A percentile compares a stretch with the other conserved stretches of the same genome.
Conservation (phyloP, 2,113 vertebrate species). For the Heterochromis multidens region DNA sequence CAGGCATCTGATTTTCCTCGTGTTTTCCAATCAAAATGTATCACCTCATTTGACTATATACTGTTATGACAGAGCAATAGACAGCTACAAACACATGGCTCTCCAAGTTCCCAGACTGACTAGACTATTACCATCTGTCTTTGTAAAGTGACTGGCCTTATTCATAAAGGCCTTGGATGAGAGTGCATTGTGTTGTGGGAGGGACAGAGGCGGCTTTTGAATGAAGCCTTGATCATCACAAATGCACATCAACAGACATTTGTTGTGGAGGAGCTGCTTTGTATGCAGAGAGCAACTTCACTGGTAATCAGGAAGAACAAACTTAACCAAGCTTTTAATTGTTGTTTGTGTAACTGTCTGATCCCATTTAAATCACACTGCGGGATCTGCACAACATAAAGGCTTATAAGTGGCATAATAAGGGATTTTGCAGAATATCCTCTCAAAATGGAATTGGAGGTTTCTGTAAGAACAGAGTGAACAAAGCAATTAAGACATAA, state of each 20-base stretch:
- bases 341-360: constrained; percentile 74
- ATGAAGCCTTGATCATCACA: constrained; percentile 55
- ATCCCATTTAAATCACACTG: constrained; percentile 58
- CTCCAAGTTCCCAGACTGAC: constrained; percentile 16
- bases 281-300: constrained; percentile 50
- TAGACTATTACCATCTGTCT: constrained; percentile 45
- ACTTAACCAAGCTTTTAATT: constrained; percentile 79
- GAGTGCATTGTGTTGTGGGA: constrained; percentile 20
- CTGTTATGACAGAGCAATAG: constrained; percentile 31
- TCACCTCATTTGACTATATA: constrained; percentile 47
- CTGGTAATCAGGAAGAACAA: constrained; percentile 72
- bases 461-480: constrained; percentile 18
- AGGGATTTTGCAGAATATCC: constrained; percentile 24
- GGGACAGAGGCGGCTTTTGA: constrained; percentile 29
- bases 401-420: constrained; percentile 41
- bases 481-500: constrained; percentile 30
- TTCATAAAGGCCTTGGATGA: constrained; percentile 36
- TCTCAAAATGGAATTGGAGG: constrained; percentile 35
- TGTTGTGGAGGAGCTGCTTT: constrained; percentile 54
- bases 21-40: constrained; percentile 51
- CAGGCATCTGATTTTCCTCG: constrained; percentile 23
- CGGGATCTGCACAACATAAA: constrained; percentile 42
- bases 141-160: constrained; percentile 38
- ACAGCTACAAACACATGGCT: constrained; percentile 2
- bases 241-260: constrained; percentile 55